These are phyloP conservation scores for Bugulina stolonifera DNA, from an alignment of 2,888 invertebrate genomes.

Conservation along the genomic window DNA sequence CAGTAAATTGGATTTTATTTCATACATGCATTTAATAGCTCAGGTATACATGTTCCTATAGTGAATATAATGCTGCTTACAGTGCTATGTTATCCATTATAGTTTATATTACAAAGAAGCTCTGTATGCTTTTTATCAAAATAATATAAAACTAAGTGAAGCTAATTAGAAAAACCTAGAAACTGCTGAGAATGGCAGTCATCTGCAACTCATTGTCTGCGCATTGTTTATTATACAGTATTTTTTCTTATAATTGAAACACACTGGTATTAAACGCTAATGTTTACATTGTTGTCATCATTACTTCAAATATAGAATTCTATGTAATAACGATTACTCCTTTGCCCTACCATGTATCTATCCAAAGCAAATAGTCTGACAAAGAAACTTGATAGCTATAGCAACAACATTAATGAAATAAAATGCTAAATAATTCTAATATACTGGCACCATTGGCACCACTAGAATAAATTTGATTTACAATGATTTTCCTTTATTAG, in stretches of 20 bases:
- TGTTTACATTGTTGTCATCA: neutral
- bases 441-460: conserved; percentile 18
- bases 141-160: neutral
- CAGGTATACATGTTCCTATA: too few relatives aligned
- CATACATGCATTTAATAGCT: conserved; percentile 4
- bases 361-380: neutral
- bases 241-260: neutral
- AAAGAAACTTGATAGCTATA: neutral
- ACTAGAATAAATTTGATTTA: conserved; percentile 26
- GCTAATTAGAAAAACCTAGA: neutral
- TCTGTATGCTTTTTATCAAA: neutral
- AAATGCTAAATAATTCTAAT: conserved; percentile 26
- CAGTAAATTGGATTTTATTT: conserved; percentile 26
- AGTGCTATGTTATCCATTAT: neutral
- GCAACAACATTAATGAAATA: conserved; percentile 23
- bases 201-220: neutral
- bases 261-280: neutral
- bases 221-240: neutral
- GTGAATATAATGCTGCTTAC: neutral
- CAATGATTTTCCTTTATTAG: conserved; percentile 25
- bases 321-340: neutral
- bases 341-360: neutral
- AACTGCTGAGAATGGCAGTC: neutral
- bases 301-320: neutral
- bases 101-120: neutral